Percentiles rank a stretch among this genome's conserved stretches.
phyloP scores from a whole-genome alignment of 2,113 vertebrate genomes.

The Xiphophorus maculatus region DNA sequence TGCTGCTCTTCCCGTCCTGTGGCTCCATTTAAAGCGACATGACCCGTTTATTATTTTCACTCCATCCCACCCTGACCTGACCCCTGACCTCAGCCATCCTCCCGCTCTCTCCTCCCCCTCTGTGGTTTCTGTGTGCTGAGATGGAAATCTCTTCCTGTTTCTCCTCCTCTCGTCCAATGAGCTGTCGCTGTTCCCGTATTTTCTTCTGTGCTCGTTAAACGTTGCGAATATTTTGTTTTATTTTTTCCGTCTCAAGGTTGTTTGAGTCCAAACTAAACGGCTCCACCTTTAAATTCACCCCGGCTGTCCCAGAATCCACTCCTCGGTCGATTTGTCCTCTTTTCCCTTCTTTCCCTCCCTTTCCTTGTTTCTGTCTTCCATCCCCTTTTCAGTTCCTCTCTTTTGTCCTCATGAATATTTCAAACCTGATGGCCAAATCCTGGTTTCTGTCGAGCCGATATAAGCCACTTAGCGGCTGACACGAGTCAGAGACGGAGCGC shows the following conservation, averaged over 20 bases:
- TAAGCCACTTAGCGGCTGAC: constrained; percentile 33
- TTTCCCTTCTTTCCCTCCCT: constrained; percentile 49
- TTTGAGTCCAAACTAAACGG: constrained; percentile 38
- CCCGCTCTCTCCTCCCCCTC: constrained; percentile 14
- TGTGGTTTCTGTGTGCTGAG: too few relatives aligned
- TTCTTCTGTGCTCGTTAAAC: constrained; percentile 50
- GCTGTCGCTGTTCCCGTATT: constrained; percentile 55
- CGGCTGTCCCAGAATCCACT: constrained; percentile 65
- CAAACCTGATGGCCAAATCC: constrained; percentile 54
- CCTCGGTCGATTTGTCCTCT: constrained; percentile 66
- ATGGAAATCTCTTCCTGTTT: constrained; percentile 32
- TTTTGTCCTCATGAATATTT: constrained; percentile 81
- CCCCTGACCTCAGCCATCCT: constrained; percentile 17
- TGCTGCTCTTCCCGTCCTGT: neutral
- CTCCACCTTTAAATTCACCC: constrained; percentile 21
- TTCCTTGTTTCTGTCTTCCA: constrained; percentile 29
- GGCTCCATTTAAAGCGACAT: neutral
- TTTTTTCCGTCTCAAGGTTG: constrained; percentile 48
- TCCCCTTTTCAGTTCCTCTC: constrained; percentile 43
- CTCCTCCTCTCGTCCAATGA: constrained; percentile 46
- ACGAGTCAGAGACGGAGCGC: constrained; percentile 22
- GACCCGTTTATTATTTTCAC: neutral
- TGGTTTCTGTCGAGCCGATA: constrained; percentile 27
- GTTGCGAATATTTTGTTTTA: constrained; percentile 50
- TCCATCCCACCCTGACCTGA: neutral